Percentiles rank a stretch among this genome's conserved stretches.
Conservation (phyloP, 2,113 vertebrate species). For the Motacilla tschutschensis region DNA sequence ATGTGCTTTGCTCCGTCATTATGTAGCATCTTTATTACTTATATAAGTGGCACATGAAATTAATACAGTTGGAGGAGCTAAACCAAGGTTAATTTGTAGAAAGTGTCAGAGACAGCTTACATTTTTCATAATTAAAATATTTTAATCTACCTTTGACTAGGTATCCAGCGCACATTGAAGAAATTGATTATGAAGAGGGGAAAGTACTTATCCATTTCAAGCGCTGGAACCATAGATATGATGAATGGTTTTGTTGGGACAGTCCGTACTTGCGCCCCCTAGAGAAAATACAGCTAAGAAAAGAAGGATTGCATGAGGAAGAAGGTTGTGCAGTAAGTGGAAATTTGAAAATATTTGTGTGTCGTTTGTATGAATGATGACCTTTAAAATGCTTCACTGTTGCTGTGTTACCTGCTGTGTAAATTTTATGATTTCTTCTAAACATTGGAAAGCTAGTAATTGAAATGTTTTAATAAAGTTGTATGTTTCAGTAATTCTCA, state of each 20-base stretch:
- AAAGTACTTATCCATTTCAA: constrained; percentile 92
- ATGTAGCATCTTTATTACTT: not conserved
- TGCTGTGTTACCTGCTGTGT: not conserved
- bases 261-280: constrained; percentile 89
- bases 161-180: constrained; percentile 94
- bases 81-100: not conserved
- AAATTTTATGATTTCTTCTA: not conserved
- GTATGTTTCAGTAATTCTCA: not conserved
- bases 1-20: not conserved
- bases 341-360: not conserved
- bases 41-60: not conserved
- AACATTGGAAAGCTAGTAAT: not conserved
- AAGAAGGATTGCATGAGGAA: constrained; percentile 87
- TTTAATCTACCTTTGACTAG: constrained; percentile 64
- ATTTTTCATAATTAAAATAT: not conserved
- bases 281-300: constrained; percentile 91
- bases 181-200: constrained; percentile 92
- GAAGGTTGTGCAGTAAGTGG: constrained; percentile 81
- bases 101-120: not conserved
- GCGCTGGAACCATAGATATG: constrained; percentile 94
- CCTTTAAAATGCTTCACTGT: not conserved
- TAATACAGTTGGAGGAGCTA: not conserved
- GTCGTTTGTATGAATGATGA: not conserved
- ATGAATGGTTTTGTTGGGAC: constrained; percentile 97
- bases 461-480: not conserved